Evolutionary conservation across 2,113 vertebrate species (phyloP), one percentile per base, ranked within the genome.

Genomic region (Limnothrissa miodon): DNA sequence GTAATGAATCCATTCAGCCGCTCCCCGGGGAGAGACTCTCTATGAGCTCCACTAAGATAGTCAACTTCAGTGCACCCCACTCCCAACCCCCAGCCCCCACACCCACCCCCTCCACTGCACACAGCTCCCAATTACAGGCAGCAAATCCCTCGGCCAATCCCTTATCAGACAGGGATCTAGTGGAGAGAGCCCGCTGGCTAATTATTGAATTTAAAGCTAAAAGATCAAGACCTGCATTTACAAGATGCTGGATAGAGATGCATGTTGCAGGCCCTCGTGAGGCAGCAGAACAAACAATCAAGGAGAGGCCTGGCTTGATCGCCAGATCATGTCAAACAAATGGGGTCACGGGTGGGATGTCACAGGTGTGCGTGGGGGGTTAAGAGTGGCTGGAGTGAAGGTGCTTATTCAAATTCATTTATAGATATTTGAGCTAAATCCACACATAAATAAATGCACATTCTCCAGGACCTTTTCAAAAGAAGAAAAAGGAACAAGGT

Each of bases 1-100:
- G 42, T 91, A 87, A 92, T 90, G 83, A 90, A 92, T 89, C 89
- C 88, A 86, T 87, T 84, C 88, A 88, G 87, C 86, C 44, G 45
- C 29, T 85, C 87, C 91, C 88, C 85, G 66, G 10, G 87, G 92
- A 91, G 5, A 82, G 15, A 84, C 87, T 88, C 86, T 86, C 78
- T 80, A 89, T 85, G 36, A 85, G 66, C 66, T 84, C 19, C 39
- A 87, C 84, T 85, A 25, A 17, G 83, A 33, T 85, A 87, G 88
- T 80, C 87, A 81, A 87, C 86, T 15, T 13, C 66, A 74, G 29
- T 1, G 79, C 45, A 5, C n/a, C n/a, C 13, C 82, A 70, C 2
- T 42, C 42, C 42, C 42, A n/a, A n/a, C 42, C 42, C 10, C 66
- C 29, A 10, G 0, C 29, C 29, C 11, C 29, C 7, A 9, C 53